Base-by-base conservation (phyloP, 2,888 invertebrate genomes). In the Trachelus troglodyta region DNA sequence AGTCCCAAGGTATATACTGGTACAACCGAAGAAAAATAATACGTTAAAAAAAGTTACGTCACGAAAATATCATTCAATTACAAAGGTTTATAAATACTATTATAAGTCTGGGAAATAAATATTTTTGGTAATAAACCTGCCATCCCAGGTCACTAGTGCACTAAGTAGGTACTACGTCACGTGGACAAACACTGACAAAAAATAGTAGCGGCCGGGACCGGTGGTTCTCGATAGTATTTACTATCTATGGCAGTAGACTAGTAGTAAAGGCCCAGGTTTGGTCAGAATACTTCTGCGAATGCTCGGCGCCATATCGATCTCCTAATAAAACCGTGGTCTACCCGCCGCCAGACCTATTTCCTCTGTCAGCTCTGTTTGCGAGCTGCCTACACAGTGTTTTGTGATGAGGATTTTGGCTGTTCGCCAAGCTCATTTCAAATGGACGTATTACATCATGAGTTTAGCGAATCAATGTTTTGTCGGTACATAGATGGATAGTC, bases 361-460 rank as follows among this genome's bases (percentile, higher is more conserved):
- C 89, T 86, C 86, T 86, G 85, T 84, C 84, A 85, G 85, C 83
- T 81, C 85, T 89, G 87, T 90, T 89, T 88, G 89, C 88, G 83
- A 86, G 86, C 84, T 84, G 85, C 85, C 87, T 87, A 87, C 87
- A 85, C 86, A 80, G 83, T 87, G 88, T 88, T 87, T 89, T 86
- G 87, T 86, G 87, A 88, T 84, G 88, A 86, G 85, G 85, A 89
- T 87, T 85, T 84, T 90, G 90, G 90, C 86, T 79, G 76, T 34
- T 77, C 81, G 87, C 90, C 90, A 90, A 89, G 86, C 89, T 90
- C 90, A 88, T 90, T 90, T 89, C 89, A 85, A 89, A 90, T 89
- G 88, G 88, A 88, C 89, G 88, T 88, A 89, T 90, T 90, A 89
- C 89, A 89, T 89, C 87, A 89, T 88, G 89, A 88, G 86, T 89